Evolutionary conservation across 2,113 vertebrate genomes (phyloP).

Genomic region (Fulica atra): DNA sequence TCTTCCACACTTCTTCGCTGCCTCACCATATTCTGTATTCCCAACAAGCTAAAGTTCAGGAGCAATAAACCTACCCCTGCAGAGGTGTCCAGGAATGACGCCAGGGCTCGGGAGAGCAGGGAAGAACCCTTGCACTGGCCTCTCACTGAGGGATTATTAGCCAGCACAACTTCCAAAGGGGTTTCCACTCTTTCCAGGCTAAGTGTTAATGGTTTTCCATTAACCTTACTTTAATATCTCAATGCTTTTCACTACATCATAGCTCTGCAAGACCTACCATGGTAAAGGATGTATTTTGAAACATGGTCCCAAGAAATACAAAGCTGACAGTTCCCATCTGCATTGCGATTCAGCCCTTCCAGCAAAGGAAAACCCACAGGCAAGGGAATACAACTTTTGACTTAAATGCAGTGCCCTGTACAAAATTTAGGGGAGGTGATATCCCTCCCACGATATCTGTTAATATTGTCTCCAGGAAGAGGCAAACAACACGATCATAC

Average conservation of each 20-base stretch:
- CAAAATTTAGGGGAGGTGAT: background rate
- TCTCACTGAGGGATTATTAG: background rate
- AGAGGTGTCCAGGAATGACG: background rate
- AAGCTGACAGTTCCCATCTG: conserved; percentile 24
- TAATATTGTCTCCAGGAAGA: background rate
- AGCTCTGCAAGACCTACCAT: background rate
- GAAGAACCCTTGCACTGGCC: background rate
- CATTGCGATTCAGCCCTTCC: background rate
- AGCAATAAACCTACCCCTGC: background rate
- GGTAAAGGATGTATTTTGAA: conserved; percentile 5
- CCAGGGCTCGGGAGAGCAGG: background rate
- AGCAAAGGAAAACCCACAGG: conserved; percentile 27
- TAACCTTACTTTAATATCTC: background rate
- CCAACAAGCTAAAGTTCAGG: background rate
- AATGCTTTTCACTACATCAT: background rate
- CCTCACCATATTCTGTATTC: background rate
- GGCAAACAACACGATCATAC: background rate
- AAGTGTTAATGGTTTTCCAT: background rate
- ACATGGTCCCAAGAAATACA: conserved; percentile 13
- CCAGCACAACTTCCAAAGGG: background rate
- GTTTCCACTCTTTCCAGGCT: background rate
- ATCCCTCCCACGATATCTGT: background rate
- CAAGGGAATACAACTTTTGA: background rate
- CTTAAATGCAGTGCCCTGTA: background rate
- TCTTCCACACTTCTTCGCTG: background rate